These are phyloP conservation scores for Melospiza melodia DNA, from an alignment of 2,113 vertebrate species.

Conservation along the genomic window DNA sequence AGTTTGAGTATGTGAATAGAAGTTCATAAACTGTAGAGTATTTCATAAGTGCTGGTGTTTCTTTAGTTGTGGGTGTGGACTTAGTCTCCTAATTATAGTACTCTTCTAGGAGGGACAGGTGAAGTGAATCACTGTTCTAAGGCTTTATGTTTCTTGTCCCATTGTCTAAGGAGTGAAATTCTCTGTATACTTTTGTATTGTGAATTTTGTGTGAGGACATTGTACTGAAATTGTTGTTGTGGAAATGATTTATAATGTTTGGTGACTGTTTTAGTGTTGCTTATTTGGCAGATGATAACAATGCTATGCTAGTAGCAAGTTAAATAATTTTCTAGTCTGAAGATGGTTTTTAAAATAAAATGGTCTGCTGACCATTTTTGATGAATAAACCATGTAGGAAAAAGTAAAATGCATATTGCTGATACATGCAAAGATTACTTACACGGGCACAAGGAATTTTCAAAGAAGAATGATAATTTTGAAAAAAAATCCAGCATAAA, in stretches of 20 bases:
- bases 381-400: not conserved
- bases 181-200: not conserved
- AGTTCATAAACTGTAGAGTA: slow-evolving; percentile 34
- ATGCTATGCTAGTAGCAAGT: not conserved
- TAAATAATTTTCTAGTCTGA: not conserved
- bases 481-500: not conserved
- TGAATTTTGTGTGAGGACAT: not conserved
- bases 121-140: slow-evolving; percentile 40
- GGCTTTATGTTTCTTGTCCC: slow-evolving; percentile 3
- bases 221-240: not conserved
- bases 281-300: not conserved
- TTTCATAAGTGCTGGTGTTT: slow-evolving; percentile 4
- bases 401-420: not conserved
- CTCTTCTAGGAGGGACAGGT: slow-evolving; percentile 30
- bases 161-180: slow-evolving; percentile 19
- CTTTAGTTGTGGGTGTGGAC: slow-evolving; percentile 29
- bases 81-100: slow-evolving; percentile 43
- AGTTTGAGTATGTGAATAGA: slow-evolving; percentile 3
- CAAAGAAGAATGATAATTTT: not conserved
- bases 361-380: not conserved
- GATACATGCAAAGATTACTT: not conserved
- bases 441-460: not conserved
- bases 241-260: not conserved
- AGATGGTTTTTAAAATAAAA: not conserved
- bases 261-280: not conserved